phyloP scores from a whole-genome alignment of 2,888 invertebrate species.

The Meloe dianella region DNA sequence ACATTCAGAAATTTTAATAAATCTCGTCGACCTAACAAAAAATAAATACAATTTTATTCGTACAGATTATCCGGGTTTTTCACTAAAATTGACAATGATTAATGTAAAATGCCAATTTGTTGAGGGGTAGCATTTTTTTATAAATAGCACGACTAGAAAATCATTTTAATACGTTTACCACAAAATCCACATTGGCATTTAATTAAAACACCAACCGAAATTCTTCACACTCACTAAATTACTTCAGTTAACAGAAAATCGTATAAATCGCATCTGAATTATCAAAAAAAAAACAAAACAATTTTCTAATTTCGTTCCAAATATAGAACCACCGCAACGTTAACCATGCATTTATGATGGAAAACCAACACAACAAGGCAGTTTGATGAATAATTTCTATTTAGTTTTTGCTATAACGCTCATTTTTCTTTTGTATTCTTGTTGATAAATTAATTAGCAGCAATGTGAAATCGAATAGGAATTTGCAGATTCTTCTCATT shows the following conservation, averaged over 20 bases:
- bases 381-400: conserved; percentile 1
- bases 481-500: no score
- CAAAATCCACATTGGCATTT: neutral
- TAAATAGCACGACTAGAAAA: neutral
- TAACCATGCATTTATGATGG: neutral
- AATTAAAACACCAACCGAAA: neutral
- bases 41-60: neutral
- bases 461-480: neutral
- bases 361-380: neutral
- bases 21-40: neutral
- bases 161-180: neutral
- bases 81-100: neutral
- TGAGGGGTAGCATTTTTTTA: neutral
- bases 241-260: no score
- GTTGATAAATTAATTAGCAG: neutral
- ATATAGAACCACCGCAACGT: neutral
- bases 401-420: neutral
- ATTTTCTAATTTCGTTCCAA: neutral
- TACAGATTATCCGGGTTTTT: neutral
- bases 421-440: neutral
- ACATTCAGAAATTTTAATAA: neutral
- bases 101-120: neutral
- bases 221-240: no score
- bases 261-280: neutral
- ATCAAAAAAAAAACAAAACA: neutral